A percentile compares a stretch with the other conserved stretches of the same genome.
Conservation (phyloP, 2,888 invertebrate genomes). For the Germaria angustata region DNA sequence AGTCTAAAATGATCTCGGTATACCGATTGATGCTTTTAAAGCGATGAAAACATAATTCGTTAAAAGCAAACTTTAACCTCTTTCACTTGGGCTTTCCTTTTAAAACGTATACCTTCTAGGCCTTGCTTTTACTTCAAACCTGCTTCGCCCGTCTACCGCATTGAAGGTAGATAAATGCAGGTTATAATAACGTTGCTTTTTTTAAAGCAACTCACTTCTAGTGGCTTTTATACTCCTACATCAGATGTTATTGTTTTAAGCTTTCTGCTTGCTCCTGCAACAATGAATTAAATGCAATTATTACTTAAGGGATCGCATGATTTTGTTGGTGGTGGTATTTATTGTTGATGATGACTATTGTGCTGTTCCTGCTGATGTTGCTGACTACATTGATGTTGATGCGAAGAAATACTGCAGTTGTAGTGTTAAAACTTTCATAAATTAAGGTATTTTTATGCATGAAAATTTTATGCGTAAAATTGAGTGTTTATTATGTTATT, state of each 20-base stretch:
- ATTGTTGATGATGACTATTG: conserved; percentile 1
- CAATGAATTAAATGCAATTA: conserved; percentile 53
- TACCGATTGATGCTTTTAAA: too few species aligned
- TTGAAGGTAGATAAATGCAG: conserved; percentile 15
- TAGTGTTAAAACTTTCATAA: conserved; percentile 53
- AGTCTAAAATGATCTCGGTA: too few species aligned
- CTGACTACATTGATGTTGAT: background rate
- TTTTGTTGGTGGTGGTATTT: conserved; percentile 2
- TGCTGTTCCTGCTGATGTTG: background rate
- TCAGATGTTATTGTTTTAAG: conserved; percentile 12
- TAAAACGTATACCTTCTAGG: too few species aligned
- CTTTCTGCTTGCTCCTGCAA: conserved; percentile 23
- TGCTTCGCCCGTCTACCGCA: background rate
- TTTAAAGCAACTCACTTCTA: background rate
- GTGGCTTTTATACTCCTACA: background rate
- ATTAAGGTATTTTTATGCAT: conserved; percentile 55
- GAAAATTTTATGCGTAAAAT: conserved; percentile 53
- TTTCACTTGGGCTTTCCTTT: too few species aligned
- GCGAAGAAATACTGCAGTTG: background rate
- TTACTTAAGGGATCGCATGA: conserved; percentile 33
- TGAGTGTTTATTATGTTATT: conserved; percentile 20
- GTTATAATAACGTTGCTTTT: conserved; percentile 22
- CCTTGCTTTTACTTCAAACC: background rate
- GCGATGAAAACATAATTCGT: too few species aligned
- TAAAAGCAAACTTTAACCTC: too few species aligned